Percentiles rank a stretch among this genome's conserved stretches.
phyloP scores from a whole-genome alignment of 2,888 invertebrate genomes.

The Clistopyga incitator region DNA sequence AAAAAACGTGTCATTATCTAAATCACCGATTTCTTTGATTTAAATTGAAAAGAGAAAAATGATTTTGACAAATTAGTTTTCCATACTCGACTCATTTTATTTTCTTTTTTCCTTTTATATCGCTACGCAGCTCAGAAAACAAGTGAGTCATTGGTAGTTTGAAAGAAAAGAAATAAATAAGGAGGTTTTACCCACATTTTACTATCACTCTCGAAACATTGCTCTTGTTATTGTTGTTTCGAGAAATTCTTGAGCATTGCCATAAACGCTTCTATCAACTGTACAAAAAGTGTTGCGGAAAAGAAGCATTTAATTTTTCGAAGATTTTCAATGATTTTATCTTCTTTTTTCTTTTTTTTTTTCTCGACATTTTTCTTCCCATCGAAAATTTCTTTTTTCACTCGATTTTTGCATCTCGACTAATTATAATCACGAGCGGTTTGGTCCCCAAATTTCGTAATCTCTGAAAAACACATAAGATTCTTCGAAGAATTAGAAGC shows the following conservation, averaged over 20 bases:
- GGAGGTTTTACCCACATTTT: slow-evolving; percentile 10
- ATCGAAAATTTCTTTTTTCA: too few species aligned
- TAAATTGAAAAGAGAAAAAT: neutral
- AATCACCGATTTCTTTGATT: slow-evolving; percentile 7
- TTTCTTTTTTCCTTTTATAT: slow-evolving; percentile 65
- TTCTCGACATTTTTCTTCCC: too few species aligned
- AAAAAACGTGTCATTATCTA: too few species aligned
- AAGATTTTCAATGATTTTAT: too few species aligned
- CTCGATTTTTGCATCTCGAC: too few species aligned
- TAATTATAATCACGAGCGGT: too few species aligned
- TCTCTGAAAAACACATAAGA: neutral
- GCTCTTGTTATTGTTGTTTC: slow-evolving; percentile 16
- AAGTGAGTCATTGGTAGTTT: slow-evolving; percentile 72
- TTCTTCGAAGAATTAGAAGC: neutral
- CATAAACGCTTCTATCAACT: slow-evolving; percentile 33
- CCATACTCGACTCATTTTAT: slow-evolving; percentile 42
- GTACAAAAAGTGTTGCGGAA: neutral
- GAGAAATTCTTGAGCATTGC: slow-evolving; percentile 11
- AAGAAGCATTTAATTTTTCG: neutral
- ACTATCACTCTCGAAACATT: slow-evolving; percentile 19
- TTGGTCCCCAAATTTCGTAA: neutral
- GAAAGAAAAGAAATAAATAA: slow-evolving; percentile 11
- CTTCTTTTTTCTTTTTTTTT: too few species aligned
- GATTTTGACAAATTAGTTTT: slow-evolving; percentile 12
- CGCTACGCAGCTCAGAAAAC: slow-evolving; percentile 72